phyloP scores from a whole-genome alignment of 1,140 invertebrate genomes.

The Frieseomelitta varia region DNA sequence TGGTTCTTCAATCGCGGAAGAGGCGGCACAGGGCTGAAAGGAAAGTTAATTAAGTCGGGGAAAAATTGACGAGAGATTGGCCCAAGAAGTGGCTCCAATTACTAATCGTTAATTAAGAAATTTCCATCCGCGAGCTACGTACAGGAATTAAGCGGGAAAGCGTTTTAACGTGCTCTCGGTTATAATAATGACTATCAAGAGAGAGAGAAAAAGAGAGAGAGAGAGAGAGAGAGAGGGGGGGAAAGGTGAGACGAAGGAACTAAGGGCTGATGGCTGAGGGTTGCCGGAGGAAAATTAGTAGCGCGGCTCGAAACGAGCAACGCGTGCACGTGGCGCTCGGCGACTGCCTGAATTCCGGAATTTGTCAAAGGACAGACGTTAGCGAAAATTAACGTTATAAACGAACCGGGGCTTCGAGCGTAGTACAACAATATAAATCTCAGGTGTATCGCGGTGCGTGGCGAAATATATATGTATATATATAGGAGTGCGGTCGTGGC shows the following conservation, averaged over 20 bases:
- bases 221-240: accelerated
- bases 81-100: constrained; percentile 21
- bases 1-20: background rate
- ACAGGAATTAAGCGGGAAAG: constrained; percentile 4
- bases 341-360: constrained; percentile 34
- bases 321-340: background rate
- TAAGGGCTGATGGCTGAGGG: background rate
- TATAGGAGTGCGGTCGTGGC: background rate
- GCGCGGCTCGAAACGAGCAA: background rate
- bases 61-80: constrained; percentile 27
- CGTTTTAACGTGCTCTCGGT: background rate
- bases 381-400: constrained; percentile 49
- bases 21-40: background rate
- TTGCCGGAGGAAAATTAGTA: background rate
- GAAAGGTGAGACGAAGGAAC: background rate
- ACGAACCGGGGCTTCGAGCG: background rate
- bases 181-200: constrained; percentile 12
- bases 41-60: constrained; percentile 17
- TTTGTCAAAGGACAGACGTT: constrained; percentile 58
- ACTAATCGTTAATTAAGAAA: constrained; percentile 47
- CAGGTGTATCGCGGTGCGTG: constrained; percentile 20
- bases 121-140: constrained; percentile 13
- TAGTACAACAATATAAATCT: background rate
- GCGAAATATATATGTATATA: no score
- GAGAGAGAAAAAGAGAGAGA: no score